These are phyloP conservation scores for Microtus montanus DNA, from an alignment of 2,113 vertebrate genomes.

Conservation along the genomic window DNA sequence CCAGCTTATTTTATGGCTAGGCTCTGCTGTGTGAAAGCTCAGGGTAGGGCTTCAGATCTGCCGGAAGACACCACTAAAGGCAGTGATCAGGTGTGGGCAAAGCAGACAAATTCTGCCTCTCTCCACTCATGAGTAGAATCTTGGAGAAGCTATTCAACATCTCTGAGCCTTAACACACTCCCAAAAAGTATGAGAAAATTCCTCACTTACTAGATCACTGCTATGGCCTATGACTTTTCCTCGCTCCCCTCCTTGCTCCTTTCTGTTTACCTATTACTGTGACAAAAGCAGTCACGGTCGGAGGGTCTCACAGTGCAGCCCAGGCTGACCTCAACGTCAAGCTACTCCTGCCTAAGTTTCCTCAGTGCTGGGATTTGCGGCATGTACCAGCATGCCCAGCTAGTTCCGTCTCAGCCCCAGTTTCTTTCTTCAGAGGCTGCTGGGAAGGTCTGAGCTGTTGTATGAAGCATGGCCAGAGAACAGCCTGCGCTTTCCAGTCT, in stretches of 20 bases:
- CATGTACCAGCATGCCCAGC: background rate
- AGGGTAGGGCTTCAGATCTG: background rate
- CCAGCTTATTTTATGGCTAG: background rate
- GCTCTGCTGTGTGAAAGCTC: background rate
- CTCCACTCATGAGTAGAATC: background rate
- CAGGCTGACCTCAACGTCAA: background rate
- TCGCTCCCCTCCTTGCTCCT: too few species aligned
- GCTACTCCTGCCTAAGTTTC: background rate
- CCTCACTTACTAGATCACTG: background rate
- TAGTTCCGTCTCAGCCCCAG: background rate
- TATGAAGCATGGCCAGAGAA: rapidly evolving
- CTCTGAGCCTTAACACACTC: background rate
- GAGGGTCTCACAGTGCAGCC: background rate
- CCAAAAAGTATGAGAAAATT: background rate
- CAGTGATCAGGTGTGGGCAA: background rate
- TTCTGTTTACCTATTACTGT: too few species aligned
- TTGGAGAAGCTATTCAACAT: background rate
- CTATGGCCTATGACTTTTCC: background rate
- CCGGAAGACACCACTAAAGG: background rate
- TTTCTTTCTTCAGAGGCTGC: background rate
- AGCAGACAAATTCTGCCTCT: background rate
- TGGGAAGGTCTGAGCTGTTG: background rate
- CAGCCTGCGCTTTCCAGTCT: background rate
- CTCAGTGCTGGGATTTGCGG: background rate
- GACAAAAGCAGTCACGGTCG: too few species aligned